phyloP scores from a whole-genome alignment of 2,113 vertebrate genomes.

The Gasterosteus nipponicus region DNA sequence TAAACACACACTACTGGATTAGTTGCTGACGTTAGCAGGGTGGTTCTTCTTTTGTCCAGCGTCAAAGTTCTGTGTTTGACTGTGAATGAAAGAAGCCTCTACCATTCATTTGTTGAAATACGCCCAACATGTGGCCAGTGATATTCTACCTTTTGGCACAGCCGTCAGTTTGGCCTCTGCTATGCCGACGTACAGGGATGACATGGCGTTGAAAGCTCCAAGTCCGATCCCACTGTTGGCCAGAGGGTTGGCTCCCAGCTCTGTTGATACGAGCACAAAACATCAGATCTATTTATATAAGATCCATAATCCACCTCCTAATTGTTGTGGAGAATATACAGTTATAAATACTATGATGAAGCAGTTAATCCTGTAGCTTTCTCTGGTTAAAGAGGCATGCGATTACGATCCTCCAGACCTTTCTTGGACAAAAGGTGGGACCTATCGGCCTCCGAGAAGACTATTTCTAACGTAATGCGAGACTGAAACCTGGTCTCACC shows the following conservation, averaged over 20 bases:
- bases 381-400: not conserved
- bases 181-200: slow-evolving; percentile 91
- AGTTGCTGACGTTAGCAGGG: not conserved
- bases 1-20: not conserved
- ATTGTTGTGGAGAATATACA: not conserved
- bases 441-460: not conserved
- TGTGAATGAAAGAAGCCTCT: not conserved
- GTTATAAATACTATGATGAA: not conserved
- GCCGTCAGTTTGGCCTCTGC: slow-evolving; percentile 93
- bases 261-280: slow-evolving; percentile 76
- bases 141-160: slow-evolving; percentile 90
- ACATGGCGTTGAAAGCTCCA: slow-evolving; percentile 92
- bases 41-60: not conserved
- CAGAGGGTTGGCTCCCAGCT: slow-evolving; percentile 97
- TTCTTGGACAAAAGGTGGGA: not conserved
- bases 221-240: slow-evolving; percentile 90
- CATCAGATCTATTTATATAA: slow-evolving; percentile 28
- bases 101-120: not conserved
- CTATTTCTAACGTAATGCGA: not conserved
- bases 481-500: slow-evolving; percentile 76
- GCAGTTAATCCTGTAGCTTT: not conserved
- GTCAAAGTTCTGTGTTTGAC: not conserved
- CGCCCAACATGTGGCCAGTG: not conserved
- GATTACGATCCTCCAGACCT: not conserved
- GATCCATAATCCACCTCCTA: not conserved